Evolutionary conservation across 2,113 vertebrate species (phyloP), one percentile per base, ranked within the genome.

Genomic region (Syngnathus scovelli): DNA sequence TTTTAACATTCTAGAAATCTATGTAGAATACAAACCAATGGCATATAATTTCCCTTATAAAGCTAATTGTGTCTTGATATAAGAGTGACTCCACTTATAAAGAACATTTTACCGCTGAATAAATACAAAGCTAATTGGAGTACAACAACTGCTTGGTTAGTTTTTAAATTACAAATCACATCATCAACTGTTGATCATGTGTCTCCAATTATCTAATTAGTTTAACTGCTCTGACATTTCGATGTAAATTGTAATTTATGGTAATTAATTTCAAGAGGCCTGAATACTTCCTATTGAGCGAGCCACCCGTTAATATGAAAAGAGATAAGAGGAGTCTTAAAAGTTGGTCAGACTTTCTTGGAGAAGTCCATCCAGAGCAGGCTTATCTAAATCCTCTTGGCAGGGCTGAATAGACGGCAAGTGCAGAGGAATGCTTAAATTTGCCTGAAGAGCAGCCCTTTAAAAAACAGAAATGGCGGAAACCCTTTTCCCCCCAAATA

Each of bases 301-400:
- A 41, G 8, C 77, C 83, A 73, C 72, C 81, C 71, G 76, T 75
- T 83, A 78, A 85, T 67, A 61, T 62, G 67, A 18, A 19, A 55
- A 37, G 71, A 77, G 84, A 83, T 88, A 85, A 85, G 80, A 78
- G 59, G 49, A 67, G 83, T 76, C 79, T 78, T 86, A 86, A 84
- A 82, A 82, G 82, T 78, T 85, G 84, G 79, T 79, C 76, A 81
- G 83, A 84, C 70, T 74, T 81, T 84, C 78, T 74, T 76, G 68
- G 55, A 80, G 72, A 77, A 76, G 75, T 79, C 72, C 64, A 81
- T 80, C 77, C 74, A 68, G 68, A 80, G 77, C 61, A 21, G 72
- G 80, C 81, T 87, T 87, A 88, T 89, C 86, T 88, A 88, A 86
- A 88, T 86, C 86, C 86, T 83, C 84, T 86, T 80, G 82, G 80